Base-by-base conservation (phyloP, 2,888 invertebrate genomes). In the Eledone cirrhosa region DNA sequence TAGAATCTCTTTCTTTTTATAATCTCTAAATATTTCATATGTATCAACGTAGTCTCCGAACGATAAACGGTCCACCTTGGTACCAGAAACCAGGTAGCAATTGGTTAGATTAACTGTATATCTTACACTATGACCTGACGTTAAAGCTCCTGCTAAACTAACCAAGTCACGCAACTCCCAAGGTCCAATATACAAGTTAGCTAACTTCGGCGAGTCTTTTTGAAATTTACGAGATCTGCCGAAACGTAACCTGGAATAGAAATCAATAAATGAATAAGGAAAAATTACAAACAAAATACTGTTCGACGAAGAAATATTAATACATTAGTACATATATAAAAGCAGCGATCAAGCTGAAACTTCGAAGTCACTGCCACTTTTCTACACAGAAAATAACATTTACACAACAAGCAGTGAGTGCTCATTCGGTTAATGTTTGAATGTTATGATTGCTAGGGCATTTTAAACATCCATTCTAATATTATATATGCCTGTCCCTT, bases 31-130 rank as follows among this genome's bases (percentile, higher is more conserved):
- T 24, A 65, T 75, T 24, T 82, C 80, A 72, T 80, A 82, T 11
- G 72, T 77, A 76, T 80, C 78, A 13, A 82, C 78, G 24, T 79
- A 79, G 72, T 82, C 83, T 0, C 83, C 83, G 67, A 83, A 83
- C 2, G 81, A 81, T 7, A 78, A 13, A 24, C 83, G 59, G 22
- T 82, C 80, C 19, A 81, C 78, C 29, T 75, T 79, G 29, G 72
- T 78, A 41, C 81, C 82, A 0, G 79, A 29, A 5, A 81, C 81
- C 16, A 80, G 74, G 16, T 78, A 53, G 75, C 83, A 83, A 7
- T 79, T 80, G 4, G 80, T 78, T 27, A 83, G 77, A 33, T 83
- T 81, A 19, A 83, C 80, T 47, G 78, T 74, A 65, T 79, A 83
- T 59, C 78, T 80, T n/a, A 83, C 82, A 3, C 77, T 72, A 16